A percentile compares a stretch with the other conserved stretches of the same genome.
These are phyloP conservation scores for Agrochola lota DNA, from an alignment of 2,888 invertebrate genomes.

Conservation along the genomic window DNA sequence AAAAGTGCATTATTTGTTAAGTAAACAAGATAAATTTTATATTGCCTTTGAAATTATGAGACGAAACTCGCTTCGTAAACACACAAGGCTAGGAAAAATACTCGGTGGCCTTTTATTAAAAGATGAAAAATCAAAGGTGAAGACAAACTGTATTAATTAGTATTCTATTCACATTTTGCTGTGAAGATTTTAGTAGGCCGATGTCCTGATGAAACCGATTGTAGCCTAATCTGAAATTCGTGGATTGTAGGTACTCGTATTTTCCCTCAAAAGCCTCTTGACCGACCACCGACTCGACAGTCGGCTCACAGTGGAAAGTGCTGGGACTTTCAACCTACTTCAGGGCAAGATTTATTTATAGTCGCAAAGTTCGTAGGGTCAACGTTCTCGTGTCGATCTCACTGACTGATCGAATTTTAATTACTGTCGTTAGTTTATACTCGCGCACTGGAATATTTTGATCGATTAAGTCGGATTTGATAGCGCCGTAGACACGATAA, in stretches of 20 bases:
- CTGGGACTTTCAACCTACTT: constrained; percentile 52
- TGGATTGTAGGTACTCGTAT: constrained; percentile 15
- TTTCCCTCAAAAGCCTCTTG: constrained; percentile 40
- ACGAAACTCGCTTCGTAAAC: constrained; percentile 52
- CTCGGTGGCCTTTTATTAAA: constrained; percentile 47
- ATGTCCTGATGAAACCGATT: constrained; percentile 48
- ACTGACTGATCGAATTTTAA: constrained; percentile 59
- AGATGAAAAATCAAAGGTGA: constrained; percentile 36
- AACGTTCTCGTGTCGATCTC: constrained; percentile 53
- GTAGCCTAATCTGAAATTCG: constrained; percentile 49
- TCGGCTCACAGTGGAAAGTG: constrained; percentile 59
- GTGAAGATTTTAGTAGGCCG: constrained; percentile 47
- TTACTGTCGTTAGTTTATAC: constrained; percentile 43
- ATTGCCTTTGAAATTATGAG: constrained; percentile 75
- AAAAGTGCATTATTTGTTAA: constrained; percentile 80
- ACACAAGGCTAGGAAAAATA: constrained; percentile 60
- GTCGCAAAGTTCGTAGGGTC: constrained; percentile 69
- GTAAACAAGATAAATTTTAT: constrained; percentile 79
- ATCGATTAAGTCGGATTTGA: constrained; percentile 33
- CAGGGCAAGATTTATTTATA: constrained; percentile 73
- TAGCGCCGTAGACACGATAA: constrained; percentile 12
- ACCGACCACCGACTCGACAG: constrained; percentile 57
- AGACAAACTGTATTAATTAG: constrained; percentile 20
- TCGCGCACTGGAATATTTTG: constrained; percentile 26
- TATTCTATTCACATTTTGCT: constrained; percentile 30